These are phyloP conservation scores for Neodiprion fabricii DNA, from an alignment of 1,140 invertebrate species.

Conservation along the genomic window DNA sequence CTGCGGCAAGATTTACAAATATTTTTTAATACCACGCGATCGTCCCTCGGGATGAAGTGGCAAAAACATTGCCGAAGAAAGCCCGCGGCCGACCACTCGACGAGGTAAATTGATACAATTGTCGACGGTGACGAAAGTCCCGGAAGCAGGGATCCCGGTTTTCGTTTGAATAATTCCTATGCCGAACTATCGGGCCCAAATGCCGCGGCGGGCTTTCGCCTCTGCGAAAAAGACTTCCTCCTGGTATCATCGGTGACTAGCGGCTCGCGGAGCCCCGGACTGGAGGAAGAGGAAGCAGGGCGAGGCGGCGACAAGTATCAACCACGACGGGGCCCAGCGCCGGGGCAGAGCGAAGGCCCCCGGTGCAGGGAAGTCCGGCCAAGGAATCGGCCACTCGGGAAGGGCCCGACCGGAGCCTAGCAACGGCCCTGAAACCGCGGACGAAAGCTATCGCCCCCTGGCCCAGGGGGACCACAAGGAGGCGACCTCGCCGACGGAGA, in stretches of 20 bases:
- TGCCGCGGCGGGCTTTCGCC: constrained; percentile 36
- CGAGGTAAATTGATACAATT: no score
- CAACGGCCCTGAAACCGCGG: constrained; percentile 58
- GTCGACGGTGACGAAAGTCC: no score
- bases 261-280: constrained; percentile 10
- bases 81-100: no score
- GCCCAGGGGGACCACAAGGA: constrained; percentile 53
- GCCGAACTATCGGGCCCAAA: constrained; percentile 39
- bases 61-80: no score
- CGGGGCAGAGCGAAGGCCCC: constrained; percentile 57
- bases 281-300: constrained; percentile 8
- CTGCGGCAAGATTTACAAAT: no score
- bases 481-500: constrained; percentile 53
- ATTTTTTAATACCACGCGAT: no score
- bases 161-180: constrained; percentile 6
- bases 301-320: constrained; percentile 31
- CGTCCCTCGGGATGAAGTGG: no score
- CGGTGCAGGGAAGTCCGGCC: constrained; percentile 53
- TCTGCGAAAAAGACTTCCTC: not conserved
- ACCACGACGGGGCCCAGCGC: constrained; percentile 58
- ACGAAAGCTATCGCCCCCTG: constrained; percentile 47
- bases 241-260: not conserved
- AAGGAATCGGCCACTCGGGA: constrained; percentile 34
- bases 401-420: constrained; percentile 40
- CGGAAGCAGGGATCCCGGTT: no score